Base-by-base conservation (phyloP, 2,888 invertebrate genomes). In the Drosophila pseudotakahashii region DNA sequence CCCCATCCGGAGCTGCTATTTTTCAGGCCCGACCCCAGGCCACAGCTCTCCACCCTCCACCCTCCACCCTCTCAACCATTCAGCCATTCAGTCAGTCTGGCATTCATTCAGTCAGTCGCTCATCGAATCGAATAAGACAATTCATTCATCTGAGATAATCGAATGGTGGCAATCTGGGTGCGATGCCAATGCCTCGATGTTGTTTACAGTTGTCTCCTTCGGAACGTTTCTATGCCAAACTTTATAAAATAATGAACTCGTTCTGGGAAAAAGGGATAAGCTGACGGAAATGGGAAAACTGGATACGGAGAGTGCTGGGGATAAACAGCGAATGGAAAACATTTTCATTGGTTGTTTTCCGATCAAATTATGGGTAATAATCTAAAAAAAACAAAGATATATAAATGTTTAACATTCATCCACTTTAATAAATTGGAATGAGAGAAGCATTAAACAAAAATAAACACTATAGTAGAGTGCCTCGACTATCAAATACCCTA, bases 81-180 rank as follows among this genome's bases (percentile, higher is more conserved):
- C 57, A 45, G 19, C 75, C 37, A 32, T n/a, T 44, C 26, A 41
- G 14, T 48, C 36, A 32, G 11, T 23, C 14, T 32, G 42, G n/a
- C 50, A 51, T 44, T 37, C 42, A 63, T 23, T 73, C 52, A 26
- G 39, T 66, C 53, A 59, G 60, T 66, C 64, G 58, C 64, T 66
- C 71, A 72, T 68, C 68, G 80, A 88, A 88, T 83, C 81, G 80
- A 82, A 89, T 82, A 87, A 87, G 84, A 83, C 89, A 87, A 89
- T 89, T 72, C 89, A 87, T 81, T 87, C 88, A 78, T 73, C 87
- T 68, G 84, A 83, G 73, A 84, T 89, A 82, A 82, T 82, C 89
- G 84, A 87, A 82, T 82, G 62, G 77, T 71, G 67, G 84, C 81
- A 67, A 41, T 68, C 64, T 79, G 86, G 63, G 79, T 80, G 76